Percentiles rank a stretch among this genome's conserved stretches.
These are phyloP conservation scores for Lerema accius DNA, from an alignment of 1,140 invertebrate species.

Conservation along the genomic window DNA sequence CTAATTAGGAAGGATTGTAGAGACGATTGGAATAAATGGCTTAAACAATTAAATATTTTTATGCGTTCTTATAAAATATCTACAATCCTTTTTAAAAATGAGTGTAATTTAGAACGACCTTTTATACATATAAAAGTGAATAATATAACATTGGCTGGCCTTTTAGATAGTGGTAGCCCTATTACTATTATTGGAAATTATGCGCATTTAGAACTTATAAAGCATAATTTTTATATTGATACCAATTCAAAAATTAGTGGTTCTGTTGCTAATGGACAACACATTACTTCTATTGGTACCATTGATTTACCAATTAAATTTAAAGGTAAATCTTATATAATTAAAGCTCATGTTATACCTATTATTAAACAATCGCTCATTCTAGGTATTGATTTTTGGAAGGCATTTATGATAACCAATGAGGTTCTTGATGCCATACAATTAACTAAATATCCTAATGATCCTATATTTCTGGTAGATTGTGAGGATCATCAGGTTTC, in stretches of 20 bases:
- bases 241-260: background rate
- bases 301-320: conserved; percentile 2
- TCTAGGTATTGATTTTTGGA: conserved; percentile 10
- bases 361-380: background rate
- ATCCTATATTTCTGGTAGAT: too few species aligned
- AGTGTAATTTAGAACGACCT: background rate
- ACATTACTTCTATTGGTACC: background rate
- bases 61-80: background rate
- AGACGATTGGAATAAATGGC: too few species aligned
- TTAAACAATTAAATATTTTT: too few species aligned
- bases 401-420: too few species aligned
- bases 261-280: background rate
- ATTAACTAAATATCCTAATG: background rate
- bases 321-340: background rate
- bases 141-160: background rate
- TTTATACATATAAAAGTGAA: background rate
- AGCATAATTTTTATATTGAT: too few species aligned
- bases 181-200: conserved; percentile 7
- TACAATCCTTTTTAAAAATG: background rate
- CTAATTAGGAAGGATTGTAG: too few species aligned
- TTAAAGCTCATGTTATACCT: conserved; percentile 3
- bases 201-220: background rate
- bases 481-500: background rate
- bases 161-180: background rate
- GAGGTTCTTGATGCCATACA: too few species aligned